Evolutionary conservation across 2,888 invertebrate genomes (phyloP).

Genomic region (Anagyrus pseudococci): DNA sequence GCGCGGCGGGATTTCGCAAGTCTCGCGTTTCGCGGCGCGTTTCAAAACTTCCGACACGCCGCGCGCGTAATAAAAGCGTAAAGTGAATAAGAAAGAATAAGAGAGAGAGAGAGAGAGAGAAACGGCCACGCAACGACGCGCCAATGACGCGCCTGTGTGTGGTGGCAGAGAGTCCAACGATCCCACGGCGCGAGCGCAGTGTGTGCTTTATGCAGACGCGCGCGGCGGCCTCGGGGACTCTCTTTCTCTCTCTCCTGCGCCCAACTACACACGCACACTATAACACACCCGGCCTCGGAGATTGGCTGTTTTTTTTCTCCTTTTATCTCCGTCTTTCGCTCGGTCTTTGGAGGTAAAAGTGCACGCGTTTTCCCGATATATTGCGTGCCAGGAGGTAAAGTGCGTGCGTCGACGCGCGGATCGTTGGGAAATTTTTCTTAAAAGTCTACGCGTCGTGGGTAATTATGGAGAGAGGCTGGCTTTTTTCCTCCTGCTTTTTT

Average conservation of each 20-base stretch:
- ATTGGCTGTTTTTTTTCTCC: too few species aligned
- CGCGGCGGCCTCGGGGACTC: background rate
- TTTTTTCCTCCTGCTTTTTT: too few species aligned
- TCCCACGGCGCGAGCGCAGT: background rate
- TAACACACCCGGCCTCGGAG: too few species aligned
- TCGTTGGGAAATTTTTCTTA: too few species aligned
- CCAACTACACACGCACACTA: too few species aligned
- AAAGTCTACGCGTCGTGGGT: too few species aligned
- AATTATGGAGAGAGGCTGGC: too few species aligned
- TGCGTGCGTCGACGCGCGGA: too few species aligned
- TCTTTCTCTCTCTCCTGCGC: background rate
- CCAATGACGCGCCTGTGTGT: background rate
- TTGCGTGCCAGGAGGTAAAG: too few species aligned
- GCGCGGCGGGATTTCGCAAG: background rate
- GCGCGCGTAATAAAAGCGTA: conserved; percentile 16
- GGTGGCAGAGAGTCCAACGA: background rate
- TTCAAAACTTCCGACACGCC: conserved; percentile 38
- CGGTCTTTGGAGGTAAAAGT: too few species aligned
- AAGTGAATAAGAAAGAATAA: background rate
- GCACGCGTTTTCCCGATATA: too few species aligned
- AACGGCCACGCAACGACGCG: background rate
- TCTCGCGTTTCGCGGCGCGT: conserved; percentile 24
- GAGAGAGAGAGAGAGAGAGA: background rate
- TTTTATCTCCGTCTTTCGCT: too few species aligned
- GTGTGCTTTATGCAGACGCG: background rate